phyloP scores from a whole-genome alignment of 1,140 invertebrate genomes.

The Psilanteris sp. region DNA sequence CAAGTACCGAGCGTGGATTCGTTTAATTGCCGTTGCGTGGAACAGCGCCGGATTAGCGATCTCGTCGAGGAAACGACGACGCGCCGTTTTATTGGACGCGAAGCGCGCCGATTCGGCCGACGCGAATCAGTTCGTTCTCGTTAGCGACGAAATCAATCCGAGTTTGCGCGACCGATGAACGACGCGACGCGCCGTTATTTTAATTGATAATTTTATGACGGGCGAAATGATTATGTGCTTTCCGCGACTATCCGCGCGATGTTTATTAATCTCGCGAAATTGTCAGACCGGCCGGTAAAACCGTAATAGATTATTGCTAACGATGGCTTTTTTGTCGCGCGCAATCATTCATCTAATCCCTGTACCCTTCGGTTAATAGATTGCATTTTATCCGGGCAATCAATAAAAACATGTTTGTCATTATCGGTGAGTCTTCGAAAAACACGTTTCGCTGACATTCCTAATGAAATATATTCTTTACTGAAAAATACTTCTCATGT shows the following conservation, averaged over 20 bases:
- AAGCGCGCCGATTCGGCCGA: too few species aligned
- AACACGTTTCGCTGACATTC: slow-evolving; percentile 14
- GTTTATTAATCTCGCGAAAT: slow-evolving; percentile 28
- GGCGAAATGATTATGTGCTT: slow-evolving; percentile 23
- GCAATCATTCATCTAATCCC: slow-evolving; percentile 42
- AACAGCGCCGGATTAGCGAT: slow-evolving; percentile 4
- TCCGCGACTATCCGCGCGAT: slow-evolving; percentile 6
- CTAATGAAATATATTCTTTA: slow-evolving; percentile 29
- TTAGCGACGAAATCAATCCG: slow-evolving; percentile 5
- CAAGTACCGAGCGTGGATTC: slow-evolving; percentile 5
- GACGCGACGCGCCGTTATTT: background rate
- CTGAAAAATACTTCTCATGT: slow-evolving; percentile 13
- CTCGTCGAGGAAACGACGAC: slow-evolving; percentile 2
- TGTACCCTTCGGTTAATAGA: slow-evolving; percentile 46
- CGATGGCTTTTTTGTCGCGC: slow-evolving; percentile 32
- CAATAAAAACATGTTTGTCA: slow-evolving; percentile 54
- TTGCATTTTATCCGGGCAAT: slow-evolving; percentile 50
- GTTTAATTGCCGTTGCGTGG: slow-evolving; percentile 5
- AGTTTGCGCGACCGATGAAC: background rate
- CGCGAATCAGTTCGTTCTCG: background rate
- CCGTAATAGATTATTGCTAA: slow-evolving; percentile 51
- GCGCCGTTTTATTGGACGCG: slow-evolving; percentile 5
- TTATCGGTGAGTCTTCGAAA: slow-evolving; percentile 26
- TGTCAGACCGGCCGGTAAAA: slow-evolving; percentile 23
- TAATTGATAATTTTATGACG: slow-evolving; percentile 6